Conservation (phyloP, 2,888 invertebrate species). For the Ennomos fuscantarius region DNA sequence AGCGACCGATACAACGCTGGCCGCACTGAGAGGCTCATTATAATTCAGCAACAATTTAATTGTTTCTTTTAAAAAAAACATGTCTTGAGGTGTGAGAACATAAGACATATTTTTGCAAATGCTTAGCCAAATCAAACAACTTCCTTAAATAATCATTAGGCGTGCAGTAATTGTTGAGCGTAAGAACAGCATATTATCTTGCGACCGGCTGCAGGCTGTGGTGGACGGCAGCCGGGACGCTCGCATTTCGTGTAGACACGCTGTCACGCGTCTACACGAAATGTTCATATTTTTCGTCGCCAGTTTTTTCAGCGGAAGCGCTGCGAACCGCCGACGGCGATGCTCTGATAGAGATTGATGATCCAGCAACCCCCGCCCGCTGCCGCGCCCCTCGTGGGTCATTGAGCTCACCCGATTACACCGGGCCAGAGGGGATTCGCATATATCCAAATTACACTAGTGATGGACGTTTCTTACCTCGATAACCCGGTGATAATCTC, state of each 20-base stretch:
- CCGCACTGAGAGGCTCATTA: slow-evolving; percentile 38
- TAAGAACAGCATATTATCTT: not conserved
- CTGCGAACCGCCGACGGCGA: slow-evolving; percentile 57
- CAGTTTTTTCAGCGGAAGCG: slow-evolving; percentile 64
- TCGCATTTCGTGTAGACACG: slow-evolving; percentile 32
- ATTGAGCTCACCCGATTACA: slow-evolving; percentile 76
- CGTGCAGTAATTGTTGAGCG: too few species aligned
- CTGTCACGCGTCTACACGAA: slow-evolving; percentile 56
- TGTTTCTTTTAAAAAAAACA: slow-evolving; percentile 8
- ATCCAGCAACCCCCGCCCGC: slow-evolving; percentile 51
- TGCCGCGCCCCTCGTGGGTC: slow-evolving; percentile 59
- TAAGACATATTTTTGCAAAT: too few species aligned
- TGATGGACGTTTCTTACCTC: slow-evolving; percentile 81
- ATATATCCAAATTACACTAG: slow-evolving; percentile 82
- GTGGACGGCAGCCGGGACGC: slow-evolving; percentile 2
- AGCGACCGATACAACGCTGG: slow-evolving; percentile 36
- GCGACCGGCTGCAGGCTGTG: not conserved
- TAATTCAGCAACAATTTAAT: slow-evolving; percentile 28
- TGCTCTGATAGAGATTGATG: slow-evolving; percentile 83
- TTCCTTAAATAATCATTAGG: too few species aligned
- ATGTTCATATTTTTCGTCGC: slow-evolving; percentile 73
- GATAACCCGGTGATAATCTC: slow-evolving; percentile 64
- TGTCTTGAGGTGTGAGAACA: not conserved
- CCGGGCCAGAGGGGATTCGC: slow-evolving; percentile 73
- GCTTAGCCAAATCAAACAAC: too few species aligned